These are phyloP conservation scores for Acomys russatus DNA, from an alignment of 2,797 vertebrate species.

Conservation along the genomic window DNA sequence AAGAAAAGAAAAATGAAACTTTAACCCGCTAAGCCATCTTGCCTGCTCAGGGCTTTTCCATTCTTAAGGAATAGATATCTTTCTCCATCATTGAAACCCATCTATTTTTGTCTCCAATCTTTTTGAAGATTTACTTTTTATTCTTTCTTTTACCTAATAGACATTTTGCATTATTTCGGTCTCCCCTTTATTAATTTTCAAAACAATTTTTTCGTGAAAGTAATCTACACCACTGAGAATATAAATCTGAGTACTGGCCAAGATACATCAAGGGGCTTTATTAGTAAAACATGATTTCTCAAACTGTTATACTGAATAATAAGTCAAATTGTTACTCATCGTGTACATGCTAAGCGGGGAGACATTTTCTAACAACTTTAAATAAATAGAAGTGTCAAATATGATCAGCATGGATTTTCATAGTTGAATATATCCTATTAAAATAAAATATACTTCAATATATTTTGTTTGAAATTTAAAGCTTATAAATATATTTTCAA, in stretches of 20 bases:
- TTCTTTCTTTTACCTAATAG: not conserved
- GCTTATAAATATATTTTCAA: not conserved
- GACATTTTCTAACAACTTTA: not conserved
- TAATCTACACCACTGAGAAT: not conserved
- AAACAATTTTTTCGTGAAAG: not conserved
- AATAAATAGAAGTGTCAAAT: not conserved
- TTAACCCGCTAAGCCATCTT: not conserved
- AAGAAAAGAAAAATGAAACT: too few species aligned
- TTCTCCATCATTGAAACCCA: not conserved
- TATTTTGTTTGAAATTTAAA: not conserved
- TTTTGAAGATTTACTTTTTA: not conserved
- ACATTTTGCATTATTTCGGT: not conserved
- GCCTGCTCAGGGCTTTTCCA: not conserved
- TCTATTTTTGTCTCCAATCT: not conserved
- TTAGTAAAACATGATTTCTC: not conserved
- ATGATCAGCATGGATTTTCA: not conserved
- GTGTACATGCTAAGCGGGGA: not conserved
- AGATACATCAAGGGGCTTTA: not conserved
- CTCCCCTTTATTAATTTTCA: not conserved
- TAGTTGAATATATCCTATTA: not conserved
- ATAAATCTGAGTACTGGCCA: not conserved
- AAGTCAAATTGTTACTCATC: not conserved
- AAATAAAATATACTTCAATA: not conserved
- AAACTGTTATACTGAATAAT: not conserved
- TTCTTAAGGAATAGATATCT: not conserved